These are phyloP conservation scores for Epinotia bilunana DNA, from an alignment of 2,888 invertebrate species.

Conservation along the genomic window DNA sequence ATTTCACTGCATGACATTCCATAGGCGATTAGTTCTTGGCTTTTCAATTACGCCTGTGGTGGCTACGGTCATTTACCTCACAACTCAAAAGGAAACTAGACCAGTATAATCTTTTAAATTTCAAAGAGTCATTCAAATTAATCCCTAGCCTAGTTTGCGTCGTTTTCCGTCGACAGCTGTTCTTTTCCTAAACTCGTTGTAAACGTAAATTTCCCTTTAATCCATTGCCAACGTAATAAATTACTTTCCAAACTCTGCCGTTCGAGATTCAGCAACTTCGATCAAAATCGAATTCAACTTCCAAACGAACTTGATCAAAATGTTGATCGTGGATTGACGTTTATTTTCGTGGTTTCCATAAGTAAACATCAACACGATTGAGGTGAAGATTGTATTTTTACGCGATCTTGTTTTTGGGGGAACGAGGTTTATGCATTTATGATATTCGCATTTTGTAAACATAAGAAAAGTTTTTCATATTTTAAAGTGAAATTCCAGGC, in stretches of 20 bases:
- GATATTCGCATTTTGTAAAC: neutral
- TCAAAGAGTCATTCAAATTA: constrained; percentile 4
- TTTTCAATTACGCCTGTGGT: no score
- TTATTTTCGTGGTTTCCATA: constrained; percentile 35
- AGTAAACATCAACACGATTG: constrained; percentile 32
- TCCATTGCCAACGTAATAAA: constrained; percentile 39
- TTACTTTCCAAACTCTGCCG: constrained; percentile 39
- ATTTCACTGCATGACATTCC: no score
- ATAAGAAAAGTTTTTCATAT: neutral
- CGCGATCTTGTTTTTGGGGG: constrained; percentile 16
- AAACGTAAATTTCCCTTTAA: constrained; percentile 41
- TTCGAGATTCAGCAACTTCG: constrained; percentile 40
- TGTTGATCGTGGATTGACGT: constrained; percentile 41
- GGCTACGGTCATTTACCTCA: no score
- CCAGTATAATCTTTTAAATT: neutral
- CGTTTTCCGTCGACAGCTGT: constrained; percentile 31
- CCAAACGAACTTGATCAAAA: constrained; percentile 43
- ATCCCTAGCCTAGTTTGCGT: constrained; percentile 4
- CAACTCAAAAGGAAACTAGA: neutral
- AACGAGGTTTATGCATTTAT: constrained; percentile 11
- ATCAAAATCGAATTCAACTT: constrained; percentile 44
- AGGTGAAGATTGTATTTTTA: constrained; percentile 34
- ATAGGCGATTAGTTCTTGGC: no score
- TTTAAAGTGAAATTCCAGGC: neutral
- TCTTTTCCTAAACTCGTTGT: constrained; percentile 38